Percentiles rank a stretch among this genome's conserved stretches.
Evolutionary conservation across 2,113 vertebrate genomes (phyloP).

Genomic region (Corydoras sp.): DNA sequence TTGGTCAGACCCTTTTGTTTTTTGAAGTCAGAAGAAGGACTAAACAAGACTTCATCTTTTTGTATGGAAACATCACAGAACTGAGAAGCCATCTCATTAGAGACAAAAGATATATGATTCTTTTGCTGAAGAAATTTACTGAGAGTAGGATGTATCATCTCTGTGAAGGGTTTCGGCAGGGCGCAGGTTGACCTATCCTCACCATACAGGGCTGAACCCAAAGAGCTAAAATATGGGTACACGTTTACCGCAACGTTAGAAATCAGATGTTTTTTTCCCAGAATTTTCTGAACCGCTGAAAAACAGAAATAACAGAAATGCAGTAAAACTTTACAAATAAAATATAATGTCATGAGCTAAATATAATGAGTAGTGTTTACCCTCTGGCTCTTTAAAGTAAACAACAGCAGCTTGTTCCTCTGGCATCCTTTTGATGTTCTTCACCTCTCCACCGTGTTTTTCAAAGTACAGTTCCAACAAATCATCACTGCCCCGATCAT

Average conservation of each 20-base stretch:
- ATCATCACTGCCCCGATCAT: conserved; percentile 35
- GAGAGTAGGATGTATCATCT: conserved; percentile 58
- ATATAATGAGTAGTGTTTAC: conserved; percentile 57
- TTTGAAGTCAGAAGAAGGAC: conserved; percentile 60
- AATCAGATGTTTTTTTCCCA: conserved; percentile 58
- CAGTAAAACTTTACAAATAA: background rate
- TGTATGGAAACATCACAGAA: conserved; percentile 65
- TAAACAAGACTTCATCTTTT: conserved; percentile 54
- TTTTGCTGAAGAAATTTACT: conserved; percentile 66
- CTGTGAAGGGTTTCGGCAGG: conserved; percentile 66
- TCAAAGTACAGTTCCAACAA: conserved; percentile 76
- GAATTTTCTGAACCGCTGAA: conserved; percentile 65
- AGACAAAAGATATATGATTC: conserved; percentile 55
- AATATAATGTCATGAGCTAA: background rate
- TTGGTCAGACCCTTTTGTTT: conserved; percentile 51
- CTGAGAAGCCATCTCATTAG: conserved; percentile 58
- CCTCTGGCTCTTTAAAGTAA: conserved; percentile 66
- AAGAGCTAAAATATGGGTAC: conserved; percentile 69
- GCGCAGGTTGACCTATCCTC: conserved; percentile 65
- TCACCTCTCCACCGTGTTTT: conserved; percentile 55
- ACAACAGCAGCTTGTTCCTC: conserved; percentile 73
- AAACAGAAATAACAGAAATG: background rate
- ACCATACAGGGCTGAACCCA: conserved; percentile 72
- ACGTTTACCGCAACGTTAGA: conserved; percentile 59
- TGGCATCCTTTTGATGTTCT: conserved; percentile 50